These are phyloP conservation scores for Cynaeus angustus DNA, from an alignment of 2,888 invertebrate species.

Conservation along the genomic window DNA sequence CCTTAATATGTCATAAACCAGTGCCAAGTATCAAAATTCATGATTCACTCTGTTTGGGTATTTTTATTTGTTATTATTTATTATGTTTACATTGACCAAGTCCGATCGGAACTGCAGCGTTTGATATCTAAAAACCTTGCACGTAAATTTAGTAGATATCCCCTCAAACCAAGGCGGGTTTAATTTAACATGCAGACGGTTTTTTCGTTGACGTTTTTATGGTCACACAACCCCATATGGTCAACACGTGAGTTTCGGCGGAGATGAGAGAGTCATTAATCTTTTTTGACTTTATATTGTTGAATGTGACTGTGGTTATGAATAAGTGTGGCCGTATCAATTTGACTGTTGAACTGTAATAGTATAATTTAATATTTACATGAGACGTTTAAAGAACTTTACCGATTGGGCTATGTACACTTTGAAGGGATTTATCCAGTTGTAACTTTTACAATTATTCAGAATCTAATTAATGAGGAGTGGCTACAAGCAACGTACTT, in stretches of 20 bases:
- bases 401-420: slow-evolving; percentile 5
- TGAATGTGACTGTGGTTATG: slow-evolving; percentile 11
- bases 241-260: slow-evolving; percentile 27
- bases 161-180: slow-evolving; percentile 16
- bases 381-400: slow-evolving; percentile 17
- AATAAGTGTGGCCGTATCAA: slow-evolving; percentile 23
- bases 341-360: slow-evolving; percentile 21
- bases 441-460: slow-evolving; percentile 3
- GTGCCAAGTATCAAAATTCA: slow-evolving; percentile 4
- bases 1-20: slow-evolving; percentile 17
- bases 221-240: slow-evolving; percentile 14
- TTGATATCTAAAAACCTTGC: no score
- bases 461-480: slow-evolving; percentile 5
- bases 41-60: slow-evolving; percentile 8
- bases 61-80: slow-evolving; percentile 9
- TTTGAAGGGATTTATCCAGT: slow-evolving; percentile 1
- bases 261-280: slow-evolving; percentile 19
- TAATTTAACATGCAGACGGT: slow-evolving; percentile 42
- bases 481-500: neutral
- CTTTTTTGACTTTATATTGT: slow-evolving; percentile 26
- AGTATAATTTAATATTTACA: slow-evolving; percentile 29
- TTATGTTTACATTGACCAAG: neutral
- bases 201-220: slow-evolving; percentile 22
- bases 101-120: no score
- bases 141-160: no score